Percentiles rank a stretch among this genome's conserved stretches.
Evolutionary conservation across 2,113 vertebrate genomes (phyloP).

Genomic region (Protobothrops mucrosquamatus): DNA sequence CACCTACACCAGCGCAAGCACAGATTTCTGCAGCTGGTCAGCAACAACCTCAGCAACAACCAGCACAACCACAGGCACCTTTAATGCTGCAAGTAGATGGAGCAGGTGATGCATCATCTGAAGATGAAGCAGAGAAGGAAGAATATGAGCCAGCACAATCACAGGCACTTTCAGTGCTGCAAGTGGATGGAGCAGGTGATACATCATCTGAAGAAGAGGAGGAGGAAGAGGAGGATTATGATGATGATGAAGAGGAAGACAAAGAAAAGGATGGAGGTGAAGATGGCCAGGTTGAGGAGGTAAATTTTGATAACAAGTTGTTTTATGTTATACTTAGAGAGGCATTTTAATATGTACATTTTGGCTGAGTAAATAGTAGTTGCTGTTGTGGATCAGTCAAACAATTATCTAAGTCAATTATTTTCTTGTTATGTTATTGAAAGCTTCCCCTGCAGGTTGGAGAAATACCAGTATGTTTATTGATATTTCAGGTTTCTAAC

Average conservation of each 20-base stretch:
- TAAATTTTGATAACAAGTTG: conserved; percentile 54
- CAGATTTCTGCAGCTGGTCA: conserved; percentile 79
- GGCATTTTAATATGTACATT: background rate
- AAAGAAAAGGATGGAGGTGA: conserved; percentile 96
- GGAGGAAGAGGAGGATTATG: conserved; percentile 94
- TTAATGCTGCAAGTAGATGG: conserved; percentile 96
- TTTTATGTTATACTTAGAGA: background rate
- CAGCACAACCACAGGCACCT: conserved; percentile 83
- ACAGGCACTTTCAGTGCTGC: conserved; percentile 89
- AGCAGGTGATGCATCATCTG: conserved; percentile 91
- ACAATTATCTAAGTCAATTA: background rate
- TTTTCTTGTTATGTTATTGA: background rate
- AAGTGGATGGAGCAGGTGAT: conserved; percentile 93
- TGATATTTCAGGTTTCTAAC: background rate
- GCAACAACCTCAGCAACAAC: conserved; percentile 79
- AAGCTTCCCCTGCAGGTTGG: background rate
- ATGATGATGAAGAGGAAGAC: conserved; percentile 96
- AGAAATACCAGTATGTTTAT: background rate
- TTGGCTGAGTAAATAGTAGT: background rate
- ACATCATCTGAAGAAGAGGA: conserved; percentile 97
- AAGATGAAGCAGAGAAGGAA: conserved; percentile 76
- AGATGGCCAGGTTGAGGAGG: conserved; percentile 97
- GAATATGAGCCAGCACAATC: conserved; percentile 71
- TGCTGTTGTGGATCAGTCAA: background rate
- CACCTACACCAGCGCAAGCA: conserved; percentile 77